Base-by-base conservation (phyloP, 2,797 vertebrate species). In the Crotalus adamanteus region DNA sequence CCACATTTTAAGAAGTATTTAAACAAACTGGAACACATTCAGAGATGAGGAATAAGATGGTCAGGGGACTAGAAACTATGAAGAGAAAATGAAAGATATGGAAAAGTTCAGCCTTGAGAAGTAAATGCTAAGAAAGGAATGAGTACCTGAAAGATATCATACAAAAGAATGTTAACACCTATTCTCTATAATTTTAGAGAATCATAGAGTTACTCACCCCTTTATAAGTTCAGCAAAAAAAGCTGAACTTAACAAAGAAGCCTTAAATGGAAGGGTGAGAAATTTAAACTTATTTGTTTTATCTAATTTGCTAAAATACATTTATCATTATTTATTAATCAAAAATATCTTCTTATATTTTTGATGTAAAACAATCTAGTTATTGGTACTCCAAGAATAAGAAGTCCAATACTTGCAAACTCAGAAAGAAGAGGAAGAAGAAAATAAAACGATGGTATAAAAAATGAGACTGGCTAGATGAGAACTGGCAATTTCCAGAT, bases 341-440 rank as follows among this genome's bases (percentile, higher is more conserved):
- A 86, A 59, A 0, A 18, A 61, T 12, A 3, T 9, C 7, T 42
- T 26, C 89, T 86, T 86, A 73, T 37, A 6, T 86, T 93, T 90
- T 91, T 26, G 5, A 94, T 96, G 93, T 95, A 99, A 99, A 99
- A 99, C 97, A 99, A 98, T 37, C 96, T 99, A 94, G 99, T 99
- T 95, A 99, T 99, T 6, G 99, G 99, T 97, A 99, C 99, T 0
- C 99, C 99, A 0, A 97, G 99, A 94, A 98, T 99, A 93, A 98
- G 99, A 95, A 99, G 96, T 31, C 65, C 37, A 83, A 83, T 25
- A 5, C 7, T 22, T 42, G 31, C 7, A 9, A 42, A 22, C 7
- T 37, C 20, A 47, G 65, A 31, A 31, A 69, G n/a, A 83, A 47
- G 73, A 78, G 8, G 73, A 83, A 78, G 31, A 78, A 31, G 31